A percentile compares a stretch with the other conserved stretches of the same genome.
Conservation (phyloP, 1,140 invertebrate species). For the Triops cancriformis region DNA sequence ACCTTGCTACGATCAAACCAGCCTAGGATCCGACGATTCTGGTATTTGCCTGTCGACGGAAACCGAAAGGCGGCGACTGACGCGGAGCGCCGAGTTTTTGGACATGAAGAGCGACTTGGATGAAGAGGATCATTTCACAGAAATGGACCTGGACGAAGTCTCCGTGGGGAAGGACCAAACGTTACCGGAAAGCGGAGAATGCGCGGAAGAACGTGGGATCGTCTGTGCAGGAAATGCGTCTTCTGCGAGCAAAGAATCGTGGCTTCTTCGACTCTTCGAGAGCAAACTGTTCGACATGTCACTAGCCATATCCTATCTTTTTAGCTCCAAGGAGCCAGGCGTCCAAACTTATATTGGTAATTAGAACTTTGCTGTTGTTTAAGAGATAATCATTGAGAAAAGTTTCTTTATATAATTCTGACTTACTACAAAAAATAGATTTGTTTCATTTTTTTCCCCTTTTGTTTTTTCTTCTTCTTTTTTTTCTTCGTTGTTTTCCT, state of each 20-base stretch:
- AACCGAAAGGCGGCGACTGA: slow-evolving; percentile 44
- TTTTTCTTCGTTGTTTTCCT: too few species aligned
- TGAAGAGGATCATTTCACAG: slow-evolving; percentile 15
- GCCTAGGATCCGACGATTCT: slow-evolving; percentile 75
- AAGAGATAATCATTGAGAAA: too few species aligned
- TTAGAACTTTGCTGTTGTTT: too few species aligned
- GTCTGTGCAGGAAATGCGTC: background rate
- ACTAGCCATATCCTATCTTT: slow-evolving; percentile 94
- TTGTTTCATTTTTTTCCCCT: too few species aligned
- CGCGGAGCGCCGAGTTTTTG: slow-evolving; percentile 31
- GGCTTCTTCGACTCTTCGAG: slow-evolving; percentile 84
- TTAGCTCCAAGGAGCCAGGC: slow-evolving; percentile 96
- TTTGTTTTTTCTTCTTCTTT: background rate
- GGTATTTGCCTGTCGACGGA: slow-evolving; percentile 65
- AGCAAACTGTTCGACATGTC: slow-evolving; percentile 95
- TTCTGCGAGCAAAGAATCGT: slow-evolving; percentile 39
- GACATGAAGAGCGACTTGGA: slow-evolving; percentile 35
- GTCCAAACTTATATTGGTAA: slow-evolving; percentile 88
- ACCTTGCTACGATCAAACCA: slow-evolving; percentile 49
- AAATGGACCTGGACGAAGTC: background rate
- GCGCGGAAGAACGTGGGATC: background rate
- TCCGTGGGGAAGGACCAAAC: background rate
- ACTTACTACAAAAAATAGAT: too few species aligned
- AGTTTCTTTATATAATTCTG: too few species aligned
- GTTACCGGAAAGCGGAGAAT: background rate